Evolutionary conservation across 2,888 invertebrate genomes (phyloP).

Genomic region (Nyleta sp.): DNA sequence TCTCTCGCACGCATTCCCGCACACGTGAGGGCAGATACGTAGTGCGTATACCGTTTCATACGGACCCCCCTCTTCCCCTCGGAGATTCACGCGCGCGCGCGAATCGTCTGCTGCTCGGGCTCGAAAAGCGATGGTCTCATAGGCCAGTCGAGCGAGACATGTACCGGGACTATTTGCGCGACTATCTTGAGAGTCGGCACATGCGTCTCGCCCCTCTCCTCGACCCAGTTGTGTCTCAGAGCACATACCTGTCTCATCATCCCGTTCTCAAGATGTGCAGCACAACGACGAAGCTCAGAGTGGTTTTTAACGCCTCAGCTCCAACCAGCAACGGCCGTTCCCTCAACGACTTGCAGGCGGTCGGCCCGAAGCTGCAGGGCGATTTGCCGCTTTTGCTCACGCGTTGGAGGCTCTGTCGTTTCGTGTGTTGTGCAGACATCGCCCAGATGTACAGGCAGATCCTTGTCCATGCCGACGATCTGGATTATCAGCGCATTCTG

Average conservation of each 20-base stretch:
- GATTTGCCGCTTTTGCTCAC: constrained; percentile 28
- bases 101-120: background rate
- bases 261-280: constrained; percentile 62
- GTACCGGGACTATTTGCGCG: background rate
- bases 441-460: constrained; percentile 71
- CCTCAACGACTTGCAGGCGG: constrained; percentile 65
- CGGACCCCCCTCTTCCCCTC: background rate
- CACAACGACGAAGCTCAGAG: constrained; percentile 65
- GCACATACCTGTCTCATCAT: constrained; percentile 70
- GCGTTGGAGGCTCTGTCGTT: constrained; percentile 36
- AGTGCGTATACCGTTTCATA: background rate
- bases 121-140: background rate
- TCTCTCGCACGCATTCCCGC: background rate
- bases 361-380: constrained; percentile 65
- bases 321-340: constrained; percentile 56
- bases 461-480: constrained; percentile 43
- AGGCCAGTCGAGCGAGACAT: background rate
- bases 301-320: constrained; percentile 66
- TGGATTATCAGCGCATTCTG: constrained; percentile 68
- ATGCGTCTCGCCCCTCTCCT: background rate
- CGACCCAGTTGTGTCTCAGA: no score
- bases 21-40: background rate
- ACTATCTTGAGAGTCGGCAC: background rate
- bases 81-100: background rate
- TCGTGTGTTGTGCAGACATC: constrained; percentile 68